Percentiles rank a stretch among this genome's conserved stretches.
These are phyloP conservation scores for Lutjanus erythropterus DNA, from an alignment of 2,113 vertebrate species.

Conservation along the genomic window DNA sequence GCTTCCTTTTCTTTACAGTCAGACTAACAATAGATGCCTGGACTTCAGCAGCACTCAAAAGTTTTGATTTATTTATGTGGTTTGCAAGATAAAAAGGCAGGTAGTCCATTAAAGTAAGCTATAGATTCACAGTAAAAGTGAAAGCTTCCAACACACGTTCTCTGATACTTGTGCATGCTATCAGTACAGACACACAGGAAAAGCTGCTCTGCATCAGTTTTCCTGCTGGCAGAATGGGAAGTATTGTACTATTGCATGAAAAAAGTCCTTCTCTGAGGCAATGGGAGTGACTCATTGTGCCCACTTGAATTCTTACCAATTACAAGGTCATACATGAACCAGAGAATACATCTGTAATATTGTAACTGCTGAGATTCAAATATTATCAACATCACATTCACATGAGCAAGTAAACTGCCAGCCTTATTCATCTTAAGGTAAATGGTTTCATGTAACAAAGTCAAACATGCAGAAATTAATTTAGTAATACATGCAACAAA, in stretches of 20 bases:
- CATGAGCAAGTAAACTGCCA: background rate
- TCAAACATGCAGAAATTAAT: background rate
- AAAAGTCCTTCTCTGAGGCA: constrained; percentile 24
- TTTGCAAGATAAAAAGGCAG: constrained; percentile 24
- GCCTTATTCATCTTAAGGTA: background rate
- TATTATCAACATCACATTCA: background rate
- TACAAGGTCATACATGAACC: constrained; percentile 34
- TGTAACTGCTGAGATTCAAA: constrained; percentile 1
- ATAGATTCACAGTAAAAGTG: constrained; percentile 22
- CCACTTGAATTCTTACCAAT: constrained; percentile 49
- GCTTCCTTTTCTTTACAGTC: constrained; percentile 34
- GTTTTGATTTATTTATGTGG: constrained; percentile 72
- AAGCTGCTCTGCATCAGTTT: constrained; percentile 34
- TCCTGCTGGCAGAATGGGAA: constrained; percentile 42
- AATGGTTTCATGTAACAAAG: background rate
- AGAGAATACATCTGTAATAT: constrained; percentile 10
- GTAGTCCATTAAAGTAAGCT: constrained; percentile 40
- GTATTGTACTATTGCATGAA: constrained; percentile 39
- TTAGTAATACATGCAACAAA: constrained; percentile 68
- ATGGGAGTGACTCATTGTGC: constrained; percentile 45
- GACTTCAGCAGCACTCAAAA: constrained; percentile 57
- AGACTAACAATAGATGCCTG: constrained; percentile 46
- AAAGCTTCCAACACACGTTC: background rate
- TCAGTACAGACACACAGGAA: constrained; percentile 46
- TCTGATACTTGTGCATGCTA: background rate